Base-by-base conservation (phyloP, 37 sponge, comb jelly and placozoan genomes). In the Mnemiopsis leidyi region DNA sequence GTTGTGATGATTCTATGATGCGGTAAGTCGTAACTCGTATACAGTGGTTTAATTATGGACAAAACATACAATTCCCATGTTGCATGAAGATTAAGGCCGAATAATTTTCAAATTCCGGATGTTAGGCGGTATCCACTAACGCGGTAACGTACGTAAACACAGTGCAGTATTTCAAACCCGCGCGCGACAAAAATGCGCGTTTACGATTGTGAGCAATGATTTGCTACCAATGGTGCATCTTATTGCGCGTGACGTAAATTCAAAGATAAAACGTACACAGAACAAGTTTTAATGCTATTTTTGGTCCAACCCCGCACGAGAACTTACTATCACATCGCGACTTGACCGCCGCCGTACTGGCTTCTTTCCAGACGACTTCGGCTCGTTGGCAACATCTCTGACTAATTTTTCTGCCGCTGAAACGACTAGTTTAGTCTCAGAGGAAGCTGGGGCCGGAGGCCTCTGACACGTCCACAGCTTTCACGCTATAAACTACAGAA, bases 141-240 rank as follows among this genome's bases (percentile, higher is more conserved):
- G n/a, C n/a, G n/a, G n/a, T n/a, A 13, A 48, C 61, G 61, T 18
- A 48, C 61, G 61, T 48, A 48, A 48, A 48, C 61, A 48, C n/a
- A n/a, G n/a, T n/a, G n/a, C n/a, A n/a, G n/a, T n/a, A n/a, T n/a
- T 48, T 48, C 61, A 13, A 48, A 48, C 13, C 9, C 32, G 79
- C 36, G 36, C 36, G 79, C 79, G 36, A 26, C 18, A 26, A 77
- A 33, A 77, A 31, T 32, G 79, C 79, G 79, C 79, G 79, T 77
- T 77, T 77, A 34, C 32, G 18, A 77, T 34, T 77, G 33, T 34
- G 79, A 77, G 79, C 30, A 9, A 34, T 77, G 5, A 36, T 32
- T 28, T 77, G 36, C 18, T 31, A 34, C 79, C 36, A 31, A 33
- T 1, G 32, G 9, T 34, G 33, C 16, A 1, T 33, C 33, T 28